phyloP scores from a whole-genome alignment of 2,113 vertebrate species.

The Gnathochromis pfefferi region DNA sequence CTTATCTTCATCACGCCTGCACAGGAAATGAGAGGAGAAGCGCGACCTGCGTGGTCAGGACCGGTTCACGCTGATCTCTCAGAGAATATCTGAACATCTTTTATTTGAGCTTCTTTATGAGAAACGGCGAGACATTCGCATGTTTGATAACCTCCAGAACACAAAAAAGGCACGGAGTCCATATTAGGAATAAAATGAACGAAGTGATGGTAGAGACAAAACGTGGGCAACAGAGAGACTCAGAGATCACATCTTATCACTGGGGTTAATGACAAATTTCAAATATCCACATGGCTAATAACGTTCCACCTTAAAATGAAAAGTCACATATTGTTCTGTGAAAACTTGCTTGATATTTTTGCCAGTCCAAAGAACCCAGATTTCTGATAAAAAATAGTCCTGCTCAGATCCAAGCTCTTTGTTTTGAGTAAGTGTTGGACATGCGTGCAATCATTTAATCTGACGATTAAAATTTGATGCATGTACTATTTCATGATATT shows the following conservation, averaged over 20 bases:
- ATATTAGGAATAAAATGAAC: background rate
- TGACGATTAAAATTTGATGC: background rate
- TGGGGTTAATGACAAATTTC: background rate
- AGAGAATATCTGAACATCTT: slow-evolving; percentile 11
- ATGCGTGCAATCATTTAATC: background rate
- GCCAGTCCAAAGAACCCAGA: background rate
- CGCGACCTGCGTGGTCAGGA: background rate
- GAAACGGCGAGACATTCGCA: background rate
- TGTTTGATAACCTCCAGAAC: background rate
- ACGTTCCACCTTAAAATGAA: background rate
- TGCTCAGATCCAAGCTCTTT: background rate
- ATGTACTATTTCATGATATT: background rate
- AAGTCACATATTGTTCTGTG: background rate
- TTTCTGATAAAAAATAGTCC: background rate
- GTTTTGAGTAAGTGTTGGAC: background rate
- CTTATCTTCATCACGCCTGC: background rate
- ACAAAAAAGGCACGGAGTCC: background rate
- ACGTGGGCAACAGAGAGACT: background rate
- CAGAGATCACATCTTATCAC: background rate
- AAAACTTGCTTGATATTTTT: background rate
- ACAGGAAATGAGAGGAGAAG: slow-evolving; percentile 44
- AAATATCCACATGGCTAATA: background rate
- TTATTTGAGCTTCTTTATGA: slow-evolving; percentile 18
- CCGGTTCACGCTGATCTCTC: background rate
- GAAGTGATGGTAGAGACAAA: background rate